Conservation (phyloP, 2,888 invertebrate species). For the Tenodera sinensis region DNA sequence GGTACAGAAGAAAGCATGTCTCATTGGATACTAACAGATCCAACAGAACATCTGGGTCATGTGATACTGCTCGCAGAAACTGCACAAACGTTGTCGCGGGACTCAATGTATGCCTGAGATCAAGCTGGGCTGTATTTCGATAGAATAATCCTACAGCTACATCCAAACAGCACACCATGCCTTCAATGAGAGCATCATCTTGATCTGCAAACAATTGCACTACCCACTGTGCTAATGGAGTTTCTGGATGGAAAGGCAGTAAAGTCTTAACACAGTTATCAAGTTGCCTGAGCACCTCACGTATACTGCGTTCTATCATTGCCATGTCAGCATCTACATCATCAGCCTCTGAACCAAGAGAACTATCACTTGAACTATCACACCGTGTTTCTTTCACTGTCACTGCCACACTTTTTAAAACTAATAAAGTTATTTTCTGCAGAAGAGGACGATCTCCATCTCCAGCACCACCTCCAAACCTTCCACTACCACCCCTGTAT, state of each 20-base stretch:
- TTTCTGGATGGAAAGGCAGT: slow-evolving; percentile 82
- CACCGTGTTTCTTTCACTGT: slow-evolving; percentile 86
- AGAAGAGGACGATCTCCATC: slow-evolving; percentile 72
- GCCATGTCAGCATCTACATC: slow-evolving; percentile 88
- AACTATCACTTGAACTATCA: slow-evolving; percentile 77
- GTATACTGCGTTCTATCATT: slow-evolving; percentile 78
- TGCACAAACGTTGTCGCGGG: slow-evolving; percentile 84
- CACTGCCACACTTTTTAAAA: slow-evolving; percentile 83
- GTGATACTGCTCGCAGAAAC: slow-evolving; percentile 75
- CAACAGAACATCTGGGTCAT: slow-evolving; percentile 71
- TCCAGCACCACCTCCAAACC: slow-evolving; percentile 50
- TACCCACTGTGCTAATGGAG: slow-evolving; percentile 81
- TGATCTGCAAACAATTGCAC: slow-evolving; percentile 86
- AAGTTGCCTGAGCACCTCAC: slow-evolving; percentile 76
- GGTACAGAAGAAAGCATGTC: slow-evolving; percentile 82
- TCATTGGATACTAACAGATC: slow-evolving; percentile 87
- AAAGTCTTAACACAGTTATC: slow-evolving; percentile 78
- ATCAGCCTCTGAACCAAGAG: slow-evolving; percentile 78
- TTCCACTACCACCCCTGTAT: slow-evolving; percentile 46
- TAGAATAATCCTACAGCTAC: slow-evolving; percentile 82
- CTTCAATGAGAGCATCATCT: slow-evolving; percentile 86
- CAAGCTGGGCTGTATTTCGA: slow-evolving; percentile 68
- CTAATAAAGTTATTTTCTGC: slow-evolving; percentile 81
- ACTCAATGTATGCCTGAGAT: slow-evolving; percentile 76
- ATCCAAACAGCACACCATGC: slow-evolving; percentile 87